These are phyloP conservation scores for Caenorhabditis imperialis DNA, from an alignment of 2,888 invertebrate genomes.

Conservation along the genomic window DNA sequence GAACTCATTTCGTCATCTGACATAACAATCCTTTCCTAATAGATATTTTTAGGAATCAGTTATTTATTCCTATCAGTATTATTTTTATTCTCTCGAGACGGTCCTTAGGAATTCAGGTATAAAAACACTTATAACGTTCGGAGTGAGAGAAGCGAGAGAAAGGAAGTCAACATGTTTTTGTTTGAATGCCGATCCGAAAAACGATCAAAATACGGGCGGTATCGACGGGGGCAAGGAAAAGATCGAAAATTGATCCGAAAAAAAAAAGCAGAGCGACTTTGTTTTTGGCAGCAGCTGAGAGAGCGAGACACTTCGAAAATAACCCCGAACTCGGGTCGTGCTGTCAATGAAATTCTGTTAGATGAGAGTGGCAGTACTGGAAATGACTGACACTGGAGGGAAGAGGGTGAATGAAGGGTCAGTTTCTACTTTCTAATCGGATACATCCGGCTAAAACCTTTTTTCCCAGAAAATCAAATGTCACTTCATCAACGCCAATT, in stretches of 20 bases:
- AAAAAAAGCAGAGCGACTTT: background rate
- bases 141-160: background rate
- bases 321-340: background rate
- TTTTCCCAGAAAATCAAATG: no score
- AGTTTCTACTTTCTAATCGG: no score
- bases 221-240: background rate
- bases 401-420: no score
- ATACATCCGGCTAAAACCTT: no score
- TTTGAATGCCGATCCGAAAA: constrained; percentile 7
- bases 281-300: constrained; percentile 2
- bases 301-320: background rate
- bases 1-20: background rate
- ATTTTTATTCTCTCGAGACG: background rate
- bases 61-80: no score
- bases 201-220: constrained; percentile 12
- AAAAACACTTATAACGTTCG: background rate
- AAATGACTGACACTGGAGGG: no score
- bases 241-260: constrained; percentile 11
- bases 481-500: no score
- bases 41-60: no score
- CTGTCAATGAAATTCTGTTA: no score
- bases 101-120: background rate
- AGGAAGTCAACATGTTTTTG: constrained; percentile 24
- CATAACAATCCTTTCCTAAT: no score
- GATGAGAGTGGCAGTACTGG: no score